These are phyloP conservation scores for Colossoma macropomum DNA, from an alignment of 2,113 vertebrate genomes.

Conservation along the genomic window DNA sequence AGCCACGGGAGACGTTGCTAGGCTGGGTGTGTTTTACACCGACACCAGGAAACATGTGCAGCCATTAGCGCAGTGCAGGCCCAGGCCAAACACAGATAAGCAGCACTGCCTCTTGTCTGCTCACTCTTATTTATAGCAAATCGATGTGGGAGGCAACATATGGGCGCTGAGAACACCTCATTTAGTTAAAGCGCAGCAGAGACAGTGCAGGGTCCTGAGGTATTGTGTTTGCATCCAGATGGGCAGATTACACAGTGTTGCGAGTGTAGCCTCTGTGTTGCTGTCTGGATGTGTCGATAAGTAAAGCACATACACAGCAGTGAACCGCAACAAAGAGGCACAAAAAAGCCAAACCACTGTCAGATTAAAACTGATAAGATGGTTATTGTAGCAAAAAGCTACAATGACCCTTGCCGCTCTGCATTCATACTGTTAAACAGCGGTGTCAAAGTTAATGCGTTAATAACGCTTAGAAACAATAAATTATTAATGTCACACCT, in stretches of 20 bases:
- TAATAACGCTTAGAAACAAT: too few species aligned
- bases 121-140: slow-evolving; percentile 51
- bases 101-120: slow-evolving; percentile 47
- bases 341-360: slow-evolving; percentile 12
- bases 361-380: slow-evolving; percentile 8
- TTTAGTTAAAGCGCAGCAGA: slow-evolving; percentile 42
- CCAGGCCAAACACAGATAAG: slow-evolving; percentile 52
- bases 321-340: background rate
- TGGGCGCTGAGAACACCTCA: slow-evolving; percentile 40
- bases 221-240: slow-evolving; percentile 51
- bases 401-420: background rate
- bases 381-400: background rate
- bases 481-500: too few species aligned
- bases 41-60: slow-evolving; percentile 42
- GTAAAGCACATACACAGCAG: slow-evolving; percentile 8
- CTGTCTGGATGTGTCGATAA: slow-evolving; percentile 29
- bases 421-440: background rate
- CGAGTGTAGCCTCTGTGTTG: background rate
- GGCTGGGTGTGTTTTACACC: slow-evolving; percentile 35
- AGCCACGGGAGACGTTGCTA: slow-evolving; percentile 47
- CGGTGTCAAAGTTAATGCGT: too few species aligned
- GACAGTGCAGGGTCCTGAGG: slow-evolving; percentile 30
- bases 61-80: slow-evolving; percentile 32
- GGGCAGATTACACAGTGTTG: slow-evolving; percentile 42
- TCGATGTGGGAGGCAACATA: slow-evolving; percentile 46